Base-by-base conservation (phyloP, 2,113 vertebrate species). In the Menura novaehollandiae region DNA sequence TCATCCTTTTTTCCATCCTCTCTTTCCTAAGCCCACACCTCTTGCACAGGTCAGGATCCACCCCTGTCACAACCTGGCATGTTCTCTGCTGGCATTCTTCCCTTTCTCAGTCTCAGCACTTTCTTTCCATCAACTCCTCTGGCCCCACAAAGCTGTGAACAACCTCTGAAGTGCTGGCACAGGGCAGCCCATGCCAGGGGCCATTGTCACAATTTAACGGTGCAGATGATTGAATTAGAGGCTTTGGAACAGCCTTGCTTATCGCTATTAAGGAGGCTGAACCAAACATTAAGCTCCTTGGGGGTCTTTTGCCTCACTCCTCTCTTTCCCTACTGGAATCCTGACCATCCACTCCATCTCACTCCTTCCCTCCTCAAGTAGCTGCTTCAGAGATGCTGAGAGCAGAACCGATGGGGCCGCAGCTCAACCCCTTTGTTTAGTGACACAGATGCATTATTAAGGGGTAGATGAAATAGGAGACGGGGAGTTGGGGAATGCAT, bases 11-110 rank as follows among this genome's bases (percentile, higher is more conserved):
- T 39, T 91, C 63, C 15, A 8, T 33, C 23, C 13, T 28, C 59
- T 49, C 27, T 58, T 53, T 37, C n/a, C 32, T 43, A 44, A 85
- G 13, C 9, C 7, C 8, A 46, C 20, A 53, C 2, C 2, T 10
- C 24, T 71, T 0, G 0, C 4, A 33, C 10, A 20, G 23, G 4
- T 44, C 9, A 7, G 39, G 30, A 49, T 52, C 27, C 37, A 35
- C 9, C 19, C 32, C 18, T 11, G 2, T 53, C 78, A 79, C 63
- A 68, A 28, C 8, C 8, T 24, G 27, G 11, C 10, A 24, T 0
- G 0, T 53, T 62, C 67, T 76, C 79, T 72, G 18, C 43, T 85
- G 56, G 5, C 5, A 4, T 86, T 39, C 16, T 49, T 76, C 33
- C 21, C 56, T 85, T 83, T n/a, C 6, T 12, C 6, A 15, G 15